Evolutionary conservation across 1,140 invertebrate genomes (phyloP).

Genomic region (Drosophila serrata): DNA sequence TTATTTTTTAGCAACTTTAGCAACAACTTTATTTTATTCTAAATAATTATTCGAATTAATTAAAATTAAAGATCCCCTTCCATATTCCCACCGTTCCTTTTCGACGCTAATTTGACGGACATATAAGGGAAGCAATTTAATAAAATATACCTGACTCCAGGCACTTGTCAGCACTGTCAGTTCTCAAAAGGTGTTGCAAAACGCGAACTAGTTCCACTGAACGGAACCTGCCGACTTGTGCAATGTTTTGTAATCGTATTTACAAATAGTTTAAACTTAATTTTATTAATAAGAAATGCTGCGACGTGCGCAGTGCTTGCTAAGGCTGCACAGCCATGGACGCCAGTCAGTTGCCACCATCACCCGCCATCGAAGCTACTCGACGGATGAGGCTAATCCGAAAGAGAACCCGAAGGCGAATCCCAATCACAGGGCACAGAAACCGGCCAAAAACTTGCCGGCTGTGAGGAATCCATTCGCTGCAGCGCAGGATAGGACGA

Average conservation of each 20-base stretch:
- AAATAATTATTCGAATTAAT: no score
- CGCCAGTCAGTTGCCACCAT: slow-evolving; percentile 29
- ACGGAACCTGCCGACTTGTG: slow-evolving; percentile 8
- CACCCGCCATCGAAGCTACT: slow-evolving; percentile 23
- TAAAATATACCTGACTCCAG: neutral
- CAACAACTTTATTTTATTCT: no score
- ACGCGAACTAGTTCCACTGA: neutral
- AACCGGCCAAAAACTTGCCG: slow-evolving; percentile 55
- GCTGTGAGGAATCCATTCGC: slow-evolving; percentile 69
- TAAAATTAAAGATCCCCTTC: no score
- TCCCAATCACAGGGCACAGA: slow-evolving; percentile 17
- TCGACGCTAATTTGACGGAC: no score
- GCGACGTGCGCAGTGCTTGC: slow-evolving; percentile 56
- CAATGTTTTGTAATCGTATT: slow-evolving; percentile 60
- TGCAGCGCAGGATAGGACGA: slow-evolving; percentile 88
- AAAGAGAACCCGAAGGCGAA: slow-evolving; percentile 26
- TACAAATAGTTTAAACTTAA: slow-evolving; percentile 28
- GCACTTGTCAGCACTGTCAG: neutral
- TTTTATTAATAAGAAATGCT: slow-evolving; percentile 73
- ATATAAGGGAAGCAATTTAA: neutral
- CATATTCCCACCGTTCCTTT: no score
- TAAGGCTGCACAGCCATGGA: slow-evolving; percentile 48
- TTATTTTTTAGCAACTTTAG: no score
- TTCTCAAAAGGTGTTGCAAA: slow-evolving; percentile 15
- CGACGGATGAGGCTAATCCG: slow-evolving; percentile 23